These are phyloP conservation scores for Mirounga angustirostris DNA, from an alignment of 2,113 vertebrate genomes.

Conservation along the genomic window DNA sequence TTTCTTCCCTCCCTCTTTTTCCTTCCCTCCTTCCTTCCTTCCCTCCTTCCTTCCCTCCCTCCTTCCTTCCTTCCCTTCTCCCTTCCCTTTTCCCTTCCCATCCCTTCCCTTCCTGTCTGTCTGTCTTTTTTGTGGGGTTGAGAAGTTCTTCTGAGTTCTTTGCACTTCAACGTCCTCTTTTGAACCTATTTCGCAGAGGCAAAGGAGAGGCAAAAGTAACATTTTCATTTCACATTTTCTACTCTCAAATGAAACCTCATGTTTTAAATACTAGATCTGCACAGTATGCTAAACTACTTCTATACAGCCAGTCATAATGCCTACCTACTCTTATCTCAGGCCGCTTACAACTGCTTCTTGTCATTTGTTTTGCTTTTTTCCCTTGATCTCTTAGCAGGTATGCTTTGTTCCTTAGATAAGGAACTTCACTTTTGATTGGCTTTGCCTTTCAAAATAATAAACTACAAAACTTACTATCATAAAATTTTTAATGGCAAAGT, in stretches of 20 bases:
- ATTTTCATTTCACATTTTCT: not conserved
- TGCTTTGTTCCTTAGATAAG: not conserved
- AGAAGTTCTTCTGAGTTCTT: constrained; percentile 16
- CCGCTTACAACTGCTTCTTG: not conserved
- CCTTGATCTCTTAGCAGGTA: not conserved
- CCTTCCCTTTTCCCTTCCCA: not conserved
- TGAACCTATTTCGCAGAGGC: not conserved
- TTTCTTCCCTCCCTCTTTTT: too few species aligned
- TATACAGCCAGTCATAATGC: not conserved
- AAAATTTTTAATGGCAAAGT: constrained; percentile 14
- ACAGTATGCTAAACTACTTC: not conserved
- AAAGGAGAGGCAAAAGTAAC: not conserved
- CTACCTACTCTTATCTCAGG: not conserved
- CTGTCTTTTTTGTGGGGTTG: not conserved
- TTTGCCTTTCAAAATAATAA: constrained; percentile 40
- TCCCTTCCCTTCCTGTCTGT: not conserved
- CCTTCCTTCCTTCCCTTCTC: not conserved
- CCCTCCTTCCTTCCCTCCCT: not conserved
- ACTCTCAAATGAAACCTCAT: not conserved
- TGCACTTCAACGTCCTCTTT: not conserved
- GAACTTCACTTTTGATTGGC: not conserved
- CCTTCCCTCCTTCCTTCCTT: too few species aligned
- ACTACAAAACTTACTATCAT: not conserved
- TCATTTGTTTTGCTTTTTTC: not conserved
- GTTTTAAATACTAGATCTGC: not conserved